A percentile compares a stretch with the other conserved stretches of the same genome.
Conservation (phyloP, 2,113 vertebrate species). For the Pomatorhinus ruficollis region DNA sequence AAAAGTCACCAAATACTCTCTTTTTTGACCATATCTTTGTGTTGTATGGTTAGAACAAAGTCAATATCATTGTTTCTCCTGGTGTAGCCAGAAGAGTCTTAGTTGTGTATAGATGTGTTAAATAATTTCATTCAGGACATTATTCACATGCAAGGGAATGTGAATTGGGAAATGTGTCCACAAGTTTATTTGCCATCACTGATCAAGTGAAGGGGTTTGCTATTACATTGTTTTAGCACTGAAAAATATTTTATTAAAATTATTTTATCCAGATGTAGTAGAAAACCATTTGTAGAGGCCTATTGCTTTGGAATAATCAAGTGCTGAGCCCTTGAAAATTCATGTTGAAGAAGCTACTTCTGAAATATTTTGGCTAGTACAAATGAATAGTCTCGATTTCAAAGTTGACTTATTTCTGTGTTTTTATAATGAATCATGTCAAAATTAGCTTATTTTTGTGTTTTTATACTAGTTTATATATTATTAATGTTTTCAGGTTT, state of each 20-base stretch:
- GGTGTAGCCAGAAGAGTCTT: neutral
- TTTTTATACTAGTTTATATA: neutral
- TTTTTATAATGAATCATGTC: neutral
- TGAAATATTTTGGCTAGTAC: neutral
- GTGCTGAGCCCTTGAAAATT: neutral
- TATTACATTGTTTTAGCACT: neutral
- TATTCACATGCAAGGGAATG: neutral
- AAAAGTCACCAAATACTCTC: neutral
- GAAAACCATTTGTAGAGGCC: neutral
- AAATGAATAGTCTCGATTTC: neutral
- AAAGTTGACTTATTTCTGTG: neutral
- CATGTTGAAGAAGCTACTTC: neutral
- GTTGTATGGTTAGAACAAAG: neutral
- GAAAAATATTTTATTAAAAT: neutral
- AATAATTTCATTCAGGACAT: neutral
- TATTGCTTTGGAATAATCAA: neutral
- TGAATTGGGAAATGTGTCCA: neutral
- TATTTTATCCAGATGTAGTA: neutral
- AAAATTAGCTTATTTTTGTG: neutral
- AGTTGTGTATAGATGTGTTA: neutral
- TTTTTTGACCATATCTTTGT: neutral
- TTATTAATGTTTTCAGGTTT: conserved; percentile 79
- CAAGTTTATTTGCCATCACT: neutral
- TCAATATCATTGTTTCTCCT: neutral
- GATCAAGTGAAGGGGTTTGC: neutral